These are phyloP conservation scores for Phalacrocorax pelagicus DNA, from an alignment of 2,113 vertebrate species.

Conservation along the genomic window DNA sequence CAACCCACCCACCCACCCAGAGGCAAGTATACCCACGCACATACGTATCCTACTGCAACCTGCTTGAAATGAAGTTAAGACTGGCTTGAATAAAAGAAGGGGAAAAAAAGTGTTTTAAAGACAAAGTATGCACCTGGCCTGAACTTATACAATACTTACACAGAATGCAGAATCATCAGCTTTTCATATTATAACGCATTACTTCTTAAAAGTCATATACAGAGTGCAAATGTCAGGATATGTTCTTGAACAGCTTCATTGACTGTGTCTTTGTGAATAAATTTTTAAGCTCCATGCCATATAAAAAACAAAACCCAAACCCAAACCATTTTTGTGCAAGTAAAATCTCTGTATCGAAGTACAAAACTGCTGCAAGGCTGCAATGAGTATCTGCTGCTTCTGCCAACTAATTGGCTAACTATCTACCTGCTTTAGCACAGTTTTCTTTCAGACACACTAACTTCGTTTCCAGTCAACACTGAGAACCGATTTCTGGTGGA, in stretches of 20 bases:
- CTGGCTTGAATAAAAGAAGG: neutral
- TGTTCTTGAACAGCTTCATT: slow-evolving; percentile 7
- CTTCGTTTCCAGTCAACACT: neutral
- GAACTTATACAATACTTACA: neutral
- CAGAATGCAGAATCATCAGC: neutral
- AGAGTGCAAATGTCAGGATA: neutral
- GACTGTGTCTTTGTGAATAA: neutral
- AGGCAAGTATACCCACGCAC: neutral
- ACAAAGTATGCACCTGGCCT: neutral
- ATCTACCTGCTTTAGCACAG: neutral
- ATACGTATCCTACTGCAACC: neutral
- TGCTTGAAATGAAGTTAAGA: slow-evolving; percentile 1
- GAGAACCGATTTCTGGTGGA: neutral
- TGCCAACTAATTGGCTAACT: neutral
- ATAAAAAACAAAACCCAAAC: neutral
- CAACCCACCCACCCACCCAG: neutral
- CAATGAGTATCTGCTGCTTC: neutral
- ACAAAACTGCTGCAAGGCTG: neutral
- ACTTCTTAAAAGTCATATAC: slow-evolving; percentile 5
- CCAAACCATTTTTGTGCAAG: neutral
- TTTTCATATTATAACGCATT: neutral
- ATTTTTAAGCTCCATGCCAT: neutral
- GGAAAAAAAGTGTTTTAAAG: neutral
- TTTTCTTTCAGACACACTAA: neutral
- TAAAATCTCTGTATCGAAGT: neutral